Percentiles rank a stretch among this genome's conserved stretches.
These are phyloP conservation scores for Macroglossus sobrinus DNA, from an alignment of 2,113 vertebrate genomes.

Conservation along the genomic window DNA sequence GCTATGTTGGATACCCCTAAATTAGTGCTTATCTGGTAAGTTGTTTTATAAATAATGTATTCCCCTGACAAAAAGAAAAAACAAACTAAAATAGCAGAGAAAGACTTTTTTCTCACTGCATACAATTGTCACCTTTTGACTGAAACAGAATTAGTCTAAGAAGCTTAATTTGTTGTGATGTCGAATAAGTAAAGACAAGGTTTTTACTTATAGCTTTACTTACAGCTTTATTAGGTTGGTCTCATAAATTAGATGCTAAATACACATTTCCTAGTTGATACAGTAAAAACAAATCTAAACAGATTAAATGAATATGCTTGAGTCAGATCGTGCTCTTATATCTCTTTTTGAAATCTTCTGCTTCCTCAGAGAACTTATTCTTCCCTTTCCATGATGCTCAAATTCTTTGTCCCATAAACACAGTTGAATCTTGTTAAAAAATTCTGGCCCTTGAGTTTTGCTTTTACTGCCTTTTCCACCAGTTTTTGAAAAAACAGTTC, in stretches of 20 bases:
- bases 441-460: background rate
- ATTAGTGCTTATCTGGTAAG: slow-evolving; percentile 7
- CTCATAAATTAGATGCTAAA: slow-evolving; percentile 7
- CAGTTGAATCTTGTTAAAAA: background rate
- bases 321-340: background rate
- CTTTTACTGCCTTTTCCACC: background rate
- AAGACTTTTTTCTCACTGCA: slow-evolving; percentile 53
- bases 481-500: background rate
- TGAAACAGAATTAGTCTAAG: slow-evolving; percentile 49
- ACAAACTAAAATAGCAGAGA: slow-evolving; percentile 26
- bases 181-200: slow-evolving; percentile 40
- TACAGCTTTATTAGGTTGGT: slow-evolving; percentile 10
- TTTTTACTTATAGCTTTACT: no score
- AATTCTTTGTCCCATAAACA: background rate
- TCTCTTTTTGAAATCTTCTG: background rate
- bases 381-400: background rate
- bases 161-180: slow-evolving; percentile 51
- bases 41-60: slow-evolving; percentile 41
- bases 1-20: background rate
- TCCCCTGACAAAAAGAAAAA: background rate
- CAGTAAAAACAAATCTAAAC: background rate
- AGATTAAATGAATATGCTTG: background rate
- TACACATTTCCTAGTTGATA: background rate
- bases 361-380: background rate
- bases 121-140: slow-evolving; percentile 70